These are phyloP conservation scores for Thaleichthys pacificus DNA, from an alignment of 2,797 vertebrate species.

Conservation along the genomic window DNA sequence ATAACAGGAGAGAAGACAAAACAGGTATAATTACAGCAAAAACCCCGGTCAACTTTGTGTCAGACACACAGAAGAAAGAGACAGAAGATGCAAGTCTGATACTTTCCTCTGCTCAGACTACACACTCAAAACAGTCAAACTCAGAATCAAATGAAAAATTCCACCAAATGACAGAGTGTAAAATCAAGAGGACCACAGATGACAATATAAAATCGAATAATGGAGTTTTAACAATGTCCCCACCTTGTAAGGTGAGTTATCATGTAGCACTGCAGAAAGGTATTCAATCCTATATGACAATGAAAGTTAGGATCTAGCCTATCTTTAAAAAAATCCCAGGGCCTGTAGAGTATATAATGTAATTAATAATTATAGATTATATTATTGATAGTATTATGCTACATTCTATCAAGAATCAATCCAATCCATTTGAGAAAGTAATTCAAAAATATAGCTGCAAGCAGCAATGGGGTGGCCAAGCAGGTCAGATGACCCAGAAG, in stretches of 20 bases:
- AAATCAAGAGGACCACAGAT: slow-evolving; percentile 5
- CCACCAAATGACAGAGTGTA: slow-evolving; percentile 3
- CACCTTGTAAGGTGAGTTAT: slow-evolving; percentile 39
- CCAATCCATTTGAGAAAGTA: too few relatives aligned
- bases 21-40: not conserved
- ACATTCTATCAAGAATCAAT: too few relatives aligned
- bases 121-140: not conserved
- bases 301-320: not conserved
- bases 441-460: too few relatives aligned
- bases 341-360: too few relatives aligned
- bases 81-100: not conserved
- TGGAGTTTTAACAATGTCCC: slow-evolving; percentile 9
- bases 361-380: too few relatives aligned
- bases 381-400: too few relatives aligned
- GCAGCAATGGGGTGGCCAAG: too few relatives aligned
- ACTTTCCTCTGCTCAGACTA: not conserved
- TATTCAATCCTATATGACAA: not conserved
- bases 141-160: slow-evolving; percentile 24
- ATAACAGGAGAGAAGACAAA: not conserved
- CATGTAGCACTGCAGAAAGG: not conserved
- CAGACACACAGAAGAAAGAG: slow-evolving; percentile 11
- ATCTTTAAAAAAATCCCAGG: too few relatives aligned
- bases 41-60: not conserved
- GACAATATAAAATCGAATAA: not conserved
- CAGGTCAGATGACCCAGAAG: too few relatives aligned